Evolutionary conservation across 2,797 vertebrate species (phyloP), one percentile per base, ranked within the genome.

Genomic region (Nannoperca obscura): DNA sequence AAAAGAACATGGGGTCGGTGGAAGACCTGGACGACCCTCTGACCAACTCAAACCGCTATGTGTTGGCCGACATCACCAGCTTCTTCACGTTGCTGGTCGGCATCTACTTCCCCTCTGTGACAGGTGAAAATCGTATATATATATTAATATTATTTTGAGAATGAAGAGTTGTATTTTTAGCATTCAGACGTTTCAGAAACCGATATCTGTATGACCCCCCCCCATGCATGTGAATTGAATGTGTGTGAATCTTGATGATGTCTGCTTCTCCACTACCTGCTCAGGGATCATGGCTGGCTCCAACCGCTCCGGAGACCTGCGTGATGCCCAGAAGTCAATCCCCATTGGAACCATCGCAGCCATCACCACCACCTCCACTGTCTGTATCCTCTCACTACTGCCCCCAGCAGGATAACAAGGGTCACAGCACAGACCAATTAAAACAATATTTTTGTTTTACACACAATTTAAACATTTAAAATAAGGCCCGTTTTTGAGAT

Each of bases 281-380:
- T 60, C 53, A 99, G 98, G 98, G 36, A 99, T 99, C 93, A 99
- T 99, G 98, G 98, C 98, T 9, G 98, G 98, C 52, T 99, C 98
- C 59, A 99, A 99, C 91, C 96, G 98, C 78, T 99, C 98, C 0
- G 98, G 98, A 82, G 98, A 99, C 86, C 94, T 99, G 85, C 95
- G 96, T 12, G 98, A 99, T 7, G 98, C 97, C 27, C 98, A 99
- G 94, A 99, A 98, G 89, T 99, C 98, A 2, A 99, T 99, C 83
- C 98, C 98, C 42, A 93, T 98, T 0, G 98, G 98, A 76, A 99
- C 98, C 86, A 99, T 99, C 80, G 93, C 98, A 81, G 98, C 98
- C 88, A 99, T 99, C 2, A 97, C 96, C 93, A 99, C 98, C 90
- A 99, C 98, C 59, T 98, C 98, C 8, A 92, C 95, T 0, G 97